Conservation (phyloP, 2,888 invertebrate species). For the Synanthedon tipuliformis region DNA sequence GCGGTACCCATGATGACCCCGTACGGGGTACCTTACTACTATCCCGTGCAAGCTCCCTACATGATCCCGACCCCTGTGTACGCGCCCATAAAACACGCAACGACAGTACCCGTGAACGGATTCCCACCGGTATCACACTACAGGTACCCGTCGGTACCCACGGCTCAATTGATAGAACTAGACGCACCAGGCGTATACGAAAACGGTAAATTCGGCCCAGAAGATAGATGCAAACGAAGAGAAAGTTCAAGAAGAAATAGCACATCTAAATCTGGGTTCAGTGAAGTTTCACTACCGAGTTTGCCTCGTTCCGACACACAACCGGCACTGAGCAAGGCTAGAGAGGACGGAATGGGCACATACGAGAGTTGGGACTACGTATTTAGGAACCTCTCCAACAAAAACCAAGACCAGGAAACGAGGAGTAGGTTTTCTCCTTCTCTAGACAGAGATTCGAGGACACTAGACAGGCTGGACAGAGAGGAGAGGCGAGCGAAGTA, state of each 20-base stretch:
- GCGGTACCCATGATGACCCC: conserved; percentile 44
- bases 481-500: conserved; percentile 55
- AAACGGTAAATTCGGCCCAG: conserved; percentile 40
- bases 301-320: conserved; percentile 61
- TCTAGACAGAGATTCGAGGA: conserved; percentile 54
- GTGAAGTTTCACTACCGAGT: conserved; percentile 52
- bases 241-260: conserved; percentile 46
- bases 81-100: conserved; percentile 56
- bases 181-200: conserved; percentile 61
- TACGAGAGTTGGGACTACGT: conserved; percentile 86
- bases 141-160: conserved; percentile 71
- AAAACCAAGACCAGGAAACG: conserved; percentile 75
- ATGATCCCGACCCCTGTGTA: conserved; percentile 59
- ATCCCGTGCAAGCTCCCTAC: conserved; percentile 56
- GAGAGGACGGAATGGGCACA: conserved; percentile 75
- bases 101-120: conserved; percentile 58
- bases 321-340: conserved; percentile 61
- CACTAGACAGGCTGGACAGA: conserved; percentile 52
- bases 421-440: conserved; percentile 74
- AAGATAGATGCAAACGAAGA: conserved; percentile 31
- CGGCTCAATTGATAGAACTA: conserved; percentile 76
- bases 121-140: conserved; percentile 46
- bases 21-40: conserved; percentile 55
- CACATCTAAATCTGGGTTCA: conserved; percentile 50
- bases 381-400: conserved; percentile 79